Evolutionary conservation across 2,888 invertebrate species (phyloP), one percentile per base, ranked within the genome.

Genomic region (Drosophila ezoana): DNA sequence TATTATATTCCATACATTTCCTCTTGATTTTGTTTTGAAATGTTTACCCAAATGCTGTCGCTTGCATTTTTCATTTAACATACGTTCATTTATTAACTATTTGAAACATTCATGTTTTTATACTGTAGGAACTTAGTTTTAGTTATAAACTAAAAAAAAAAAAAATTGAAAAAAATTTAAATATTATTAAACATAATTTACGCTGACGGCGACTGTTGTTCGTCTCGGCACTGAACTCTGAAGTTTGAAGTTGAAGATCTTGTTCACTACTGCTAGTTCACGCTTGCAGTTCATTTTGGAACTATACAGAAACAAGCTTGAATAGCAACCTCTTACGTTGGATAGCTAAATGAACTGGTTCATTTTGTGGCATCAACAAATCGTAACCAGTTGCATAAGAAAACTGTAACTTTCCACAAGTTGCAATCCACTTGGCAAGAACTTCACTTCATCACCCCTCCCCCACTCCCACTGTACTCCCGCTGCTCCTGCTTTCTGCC

Each of bases 381-480:
- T 32, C 40, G 33, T n/a, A 49, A 49, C 76, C 59, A 61, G 71
- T 56, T 65, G 54, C 51, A 32, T 40, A 28, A n/a, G 4, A 18
- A 18, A 5, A 16, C 5, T 10, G 16, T 11, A 38, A 38, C 38
- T 38, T 38, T 38, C n/a, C 3, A 14, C 37, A 16, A 40, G 32
- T 32, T 23, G 32, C 18, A 41, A 23, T 54, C 28, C 33, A 40
- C 33, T 54, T 20, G 33, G 20, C 59, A 40, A 20, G 6, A 32
- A 37, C 47, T 47, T 33, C 20, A 11, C 2, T 43, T 5, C 51
- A 16, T 38, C n/a, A 8, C 14, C 13, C 18, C 14, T 18, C 9
- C 45, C 38, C n/a, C 51, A 45, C 40, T 38, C 5, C 8, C 40
- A 28, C 33, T 32, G 11, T 23, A 37, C 45, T 33, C 6, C 23